Conservation (phyloP, 2,888 invertebrate species). For the Seira musarum region DNA sequence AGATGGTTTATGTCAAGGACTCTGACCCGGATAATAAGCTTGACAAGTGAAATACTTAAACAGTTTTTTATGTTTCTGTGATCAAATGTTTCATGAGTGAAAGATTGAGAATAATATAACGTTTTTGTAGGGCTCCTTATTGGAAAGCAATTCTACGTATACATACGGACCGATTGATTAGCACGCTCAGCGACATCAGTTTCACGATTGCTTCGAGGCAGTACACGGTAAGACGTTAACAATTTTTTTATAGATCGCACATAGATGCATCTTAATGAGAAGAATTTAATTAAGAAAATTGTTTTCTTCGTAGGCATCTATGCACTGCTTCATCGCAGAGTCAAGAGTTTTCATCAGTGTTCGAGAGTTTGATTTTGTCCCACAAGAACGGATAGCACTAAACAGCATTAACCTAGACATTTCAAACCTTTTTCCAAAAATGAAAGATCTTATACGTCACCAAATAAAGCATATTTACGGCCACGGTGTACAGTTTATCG, state of each 20-base stretch:
- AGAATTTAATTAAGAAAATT: too few relatives aligned
- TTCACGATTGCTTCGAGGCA: constrained; percentile 50
- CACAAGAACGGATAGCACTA: not conserved
- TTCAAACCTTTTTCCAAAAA: not conserved
- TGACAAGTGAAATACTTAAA: not conserved
- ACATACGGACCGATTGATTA: constrained; percentile 47
- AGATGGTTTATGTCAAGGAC: not conserved
- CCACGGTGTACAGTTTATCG: constrained; percentile 30
- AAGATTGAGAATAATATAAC: not conserved
- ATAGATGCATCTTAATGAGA: too few relatives aligned
- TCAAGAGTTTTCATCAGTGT: constrained; percentile 20
- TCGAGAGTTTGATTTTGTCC: constrained; percentile 24
- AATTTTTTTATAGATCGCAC: too few relatives aligned
- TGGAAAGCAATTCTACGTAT: constrained; percentile 33
- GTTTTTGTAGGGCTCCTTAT: constrained; percentile 34
- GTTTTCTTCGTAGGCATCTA: constrained; percentile 20
- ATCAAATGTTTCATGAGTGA: not conserved
- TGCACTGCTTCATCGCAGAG: constrained; percentile 21
- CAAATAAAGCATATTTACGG: constrained; percentile 40
- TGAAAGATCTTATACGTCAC: not conserved
- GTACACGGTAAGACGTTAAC: constrained; percentile 23
- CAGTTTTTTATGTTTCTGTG: not conserved
- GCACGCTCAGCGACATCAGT: constrained; percentile 34
- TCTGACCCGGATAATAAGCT: not conserved
- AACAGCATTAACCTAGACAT: not conserved